These are phyloP conservation scores for Uloborus plumipes DNA, from an alignment of 2,888 invertebrate genomes.

Conservation along the genomic window DNA sequence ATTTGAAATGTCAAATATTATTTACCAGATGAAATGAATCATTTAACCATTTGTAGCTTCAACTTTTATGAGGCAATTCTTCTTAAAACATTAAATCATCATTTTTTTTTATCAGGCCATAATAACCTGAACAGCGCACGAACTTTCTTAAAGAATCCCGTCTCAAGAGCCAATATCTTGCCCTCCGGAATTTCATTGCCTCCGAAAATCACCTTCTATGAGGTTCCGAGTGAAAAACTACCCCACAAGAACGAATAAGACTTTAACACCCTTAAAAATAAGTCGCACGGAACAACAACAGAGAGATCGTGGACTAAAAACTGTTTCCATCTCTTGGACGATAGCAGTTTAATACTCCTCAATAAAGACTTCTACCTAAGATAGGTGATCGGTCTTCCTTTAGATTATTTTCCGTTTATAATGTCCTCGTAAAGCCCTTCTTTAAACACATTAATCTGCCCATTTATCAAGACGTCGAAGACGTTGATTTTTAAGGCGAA, in stretches of 20 bases:
- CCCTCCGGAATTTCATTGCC: slow-evolving; percentile 3
- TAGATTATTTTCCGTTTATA: slow-evolving; percentile 64
- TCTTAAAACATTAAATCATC: no score
- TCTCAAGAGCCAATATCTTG: not conserved
- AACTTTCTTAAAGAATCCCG: not conserved
- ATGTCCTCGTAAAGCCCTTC: slow-evolving; percentile 61
- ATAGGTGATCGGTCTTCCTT: slow-evolving; percentile 61
- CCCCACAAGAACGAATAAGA: slow-evolving; percentile 40
- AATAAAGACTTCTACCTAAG: slow-evolving; percentile 54
- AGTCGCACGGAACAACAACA: slow-evolving; percentile 19
- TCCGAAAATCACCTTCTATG: slow-evolving; percentile 29
- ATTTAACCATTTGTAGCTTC: no score
- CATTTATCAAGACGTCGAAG: slow-evolving; percentile 61
- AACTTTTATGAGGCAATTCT: no score
- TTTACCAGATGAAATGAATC: no score
- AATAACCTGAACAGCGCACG: no score
- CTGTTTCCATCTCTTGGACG: slow-evolving; percentile 30
- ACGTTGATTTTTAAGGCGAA: slow-evolving; percentile 61
- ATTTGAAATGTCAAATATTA: no score
- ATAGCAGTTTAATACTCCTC: slow-evolving; percentile 50
- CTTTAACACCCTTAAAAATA: slow-evolving; percentile 62
- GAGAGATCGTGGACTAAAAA: slow-evolving; percentile 37
- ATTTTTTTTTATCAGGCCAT: no score
- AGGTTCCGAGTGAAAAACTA: slow-evolving; percentile 42
- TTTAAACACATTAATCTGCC: slow-evolving; percentile 63